These are phyloP conservation scores for Corydoras sp. DNA, from an alignment of 2,113 vertebrate species.

Conservation along the genomic window DNA sequence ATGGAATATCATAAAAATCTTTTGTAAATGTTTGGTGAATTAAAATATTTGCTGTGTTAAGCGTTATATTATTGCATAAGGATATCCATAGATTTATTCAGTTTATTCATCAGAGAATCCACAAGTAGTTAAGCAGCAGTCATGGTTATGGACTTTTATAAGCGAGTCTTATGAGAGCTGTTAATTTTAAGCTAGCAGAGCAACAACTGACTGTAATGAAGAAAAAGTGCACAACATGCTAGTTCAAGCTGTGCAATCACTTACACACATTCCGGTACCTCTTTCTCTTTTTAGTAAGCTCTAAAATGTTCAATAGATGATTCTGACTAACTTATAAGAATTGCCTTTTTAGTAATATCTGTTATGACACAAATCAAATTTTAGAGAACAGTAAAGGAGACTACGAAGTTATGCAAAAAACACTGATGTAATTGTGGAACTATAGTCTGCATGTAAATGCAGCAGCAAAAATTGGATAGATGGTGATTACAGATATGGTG, in stretches of 20 bases:
- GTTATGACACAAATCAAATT: no score
- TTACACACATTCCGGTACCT: conserved; percentile 33
- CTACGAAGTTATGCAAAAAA: no score
- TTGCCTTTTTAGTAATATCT: conserved; percentile 50
- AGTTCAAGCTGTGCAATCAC: conserved; percentile 35
- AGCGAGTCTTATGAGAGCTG: conserved; percentile 20
- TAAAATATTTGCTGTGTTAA: no score
- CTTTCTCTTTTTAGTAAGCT: conserved; percentile 29
- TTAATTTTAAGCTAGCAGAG: conserved; percentile 30
- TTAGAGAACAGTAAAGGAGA: no score
- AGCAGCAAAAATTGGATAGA: no score
- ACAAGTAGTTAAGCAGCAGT: conserved; percentile 12
- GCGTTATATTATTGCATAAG: no score
- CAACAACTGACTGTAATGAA: conserved; percentile 29
- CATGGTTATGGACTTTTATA: conserved; percentile 26
- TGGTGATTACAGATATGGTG: no score
- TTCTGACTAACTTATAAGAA: conserved; percentile 52
- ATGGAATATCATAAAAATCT: no score
- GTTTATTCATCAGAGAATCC: neutral
- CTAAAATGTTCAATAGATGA: conserved; percentile 22
- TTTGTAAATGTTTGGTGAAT: no score
- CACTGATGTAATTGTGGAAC: no score
- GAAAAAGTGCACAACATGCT: conserved; percentile 24
- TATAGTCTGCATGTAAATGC: no score
- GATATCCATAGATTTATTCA: neutral